These are phyloP conservation scores for Podarcis cretensis DNA, from an alignment of 2,113 vertebrate genomes.

Conservation along the genomic window DNA sequence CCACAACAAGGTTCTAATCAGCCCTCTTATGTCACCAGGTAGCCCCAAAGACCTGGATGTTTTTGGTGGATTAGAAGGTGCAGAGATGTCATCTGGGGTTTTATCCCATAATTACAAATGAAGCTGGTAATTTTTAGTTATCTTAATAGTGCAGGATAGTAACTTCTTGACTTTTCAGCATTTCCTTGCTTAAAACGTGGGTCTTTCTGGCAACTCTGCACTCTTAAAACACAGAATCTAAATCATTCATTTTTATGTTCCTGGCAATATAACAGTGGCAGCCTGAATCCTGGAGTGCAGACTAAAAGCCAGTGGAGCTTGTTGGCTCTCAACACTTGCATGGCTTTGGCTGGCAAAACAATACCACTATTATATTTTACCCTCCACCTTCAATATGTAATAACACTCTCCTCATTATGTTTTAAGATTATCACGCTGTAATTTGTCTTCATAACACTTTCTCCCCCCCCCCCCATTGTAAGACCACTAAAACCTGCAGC, in stretches of 20 bases:
- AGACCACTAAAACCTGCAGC: not conserved
- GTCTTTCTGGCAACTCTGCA: too few relatives aligned
- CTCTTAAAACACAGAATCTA: too few relatives aligned
- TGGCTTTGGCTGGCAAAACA: not conserved
- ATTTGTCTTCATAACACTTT: not conserved
- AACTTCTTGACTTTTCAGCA: not conserved
- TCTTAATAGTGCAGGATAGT: not conserved
- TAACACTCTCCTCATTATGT: too few relatives aligned
- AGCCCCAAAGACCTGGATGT: too few relatives aligned
- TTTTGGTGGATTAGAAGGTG: too few relatives aligned
- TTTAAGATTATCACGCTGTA: not conserved
- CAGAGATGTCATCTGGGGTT: too few relatives aligned
- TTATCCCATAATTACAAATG: not conserved
- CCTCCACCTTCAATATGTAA: not conserved
- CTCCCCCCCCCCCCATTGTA: not conserved
- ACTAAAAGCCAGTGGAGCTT: not conserved
- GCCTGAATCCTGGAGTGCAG: not conserved
- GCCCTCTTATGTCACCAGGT: not conserved
- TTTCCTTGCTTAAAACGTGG: not conserved
- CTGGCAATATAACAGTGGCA: not conserved
- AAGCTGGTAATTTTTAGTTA: not conserved
- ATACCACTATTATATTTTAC: not conserved
- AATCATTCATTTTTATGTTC: not conserved
- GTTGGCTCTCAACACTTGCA: not conserved
- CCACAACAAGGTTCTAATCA: too few relatives aligned